Evolutionary conservation across 2,888 invertebrate genomes (phyloP).

Genomic region (Hermaeophaga mercurialis): DNA sequence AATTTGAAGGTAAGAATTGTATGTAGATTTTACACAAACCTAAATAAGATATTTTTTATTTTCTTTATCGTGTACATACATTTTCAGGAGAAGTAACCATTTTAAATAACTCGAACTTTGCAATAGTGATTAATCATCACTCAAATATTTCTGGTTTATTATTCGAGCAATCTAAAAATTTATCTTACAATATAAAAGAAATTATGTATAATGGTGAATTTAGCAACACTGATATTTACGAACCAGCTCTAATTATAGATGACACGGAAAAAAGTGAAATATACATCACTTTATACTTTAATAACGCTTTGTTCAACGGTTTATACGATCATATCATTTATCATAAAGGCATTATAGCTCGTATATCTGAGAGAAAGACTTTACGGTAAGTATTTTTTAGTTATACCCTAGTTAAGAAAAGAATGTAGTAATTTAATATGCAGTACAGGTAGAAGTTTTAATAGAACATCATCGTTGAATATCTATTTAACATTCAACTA

Average conservation of each 20-base stretch:
- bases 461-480: too few species aligned
- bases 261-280: neutral
- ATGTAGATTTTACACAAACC: neutral
- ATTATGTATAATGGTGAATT: neutral
- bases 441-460: too few species aligned
- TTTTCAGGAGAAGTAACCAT: constrained; percentile 1
- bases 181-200: constrained; percentile 33
- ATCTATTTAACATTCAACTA: too few species aligned
- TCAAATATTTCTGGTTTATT: constrained; percentile 58
- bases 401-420: too few species aligned
- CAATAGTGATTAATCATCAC: constrained; percentile 59
- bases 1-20: constrained; percentile 19
- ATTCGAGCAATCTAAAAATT: constrained; percentile 54
- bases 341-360: constrained; percentile 59
- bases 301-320: constrained; percentile 41
- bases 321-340: constrained; percentile 10
- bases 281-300: constrained; percentile 36
- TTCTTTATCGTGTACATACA: too few species aligned
- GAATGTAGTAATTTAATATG: too few species aligned
- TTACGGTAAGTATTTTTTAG: constrained; percentile 14
- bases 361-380: too few species aligned
- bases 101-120: constrained; percentile 53
- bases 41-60: constrained; percentile 1
- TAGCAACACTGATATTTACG: too few species aligned
- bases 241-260: constrained; percentile 35